These are phyloP conservation scores for Melanotaenia parkinsoni DNA, from an alignment of 2,797 vertebrate genomes.

Conservation along the genomic window DNA sequence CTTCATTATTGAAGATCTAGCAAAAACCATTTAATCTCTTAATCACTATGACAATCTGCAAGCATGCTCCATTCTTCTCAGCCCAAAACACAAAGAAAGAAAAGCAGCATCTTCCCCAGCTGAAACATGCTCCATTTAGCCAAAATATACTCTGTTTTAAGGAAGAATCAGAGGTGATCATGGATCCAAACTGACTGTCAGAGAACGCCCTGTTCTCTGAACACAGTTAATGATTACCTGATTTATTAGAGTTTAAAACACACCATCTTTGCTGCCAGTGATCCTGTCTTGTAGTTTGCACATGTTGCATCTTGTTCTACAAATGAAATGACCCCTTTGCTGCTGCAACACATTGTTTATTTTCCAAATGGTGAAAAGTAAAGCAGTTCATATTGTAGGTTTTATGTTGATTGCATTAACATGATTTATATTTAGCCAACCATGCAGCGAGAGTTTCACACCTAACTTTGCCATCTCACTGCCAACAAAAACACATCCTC, in stretches of 20 bases:
- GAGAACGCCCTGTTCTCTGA: not conserved
- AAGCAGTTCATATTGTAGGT: not conserved
- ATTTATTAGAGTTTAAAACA: constrained; percentile 7
- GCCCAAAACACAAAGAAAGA: constrained; percentile 24
- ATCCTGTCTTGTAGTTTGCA: not conserved
- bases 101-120: not conserved
- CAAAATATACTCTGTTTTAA: constrained; percentile 25
- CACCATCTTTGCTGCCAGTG: not conserved
- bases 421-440: constrained; percentile 7
- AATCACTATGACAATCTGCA: constrained; percentile 22
- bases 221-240: constrained; percentile 15
- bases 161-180: not conserved
- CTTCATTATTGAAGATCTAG: constrained; percentile 18
- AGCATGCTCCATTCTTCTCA: constrained; percentile 17
- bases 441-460: constrained; percentile 27
- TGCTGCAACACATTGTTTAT: not conserved
- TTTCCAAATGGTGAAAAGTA: not conserved
- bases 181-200: constrained; percentile 1
- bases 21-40: constrained; percentile 14
- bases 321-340: not conserved
- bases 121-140: constrained; percentile 47
- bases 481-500: constrained; percentile 52
- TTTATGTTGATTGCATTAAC: constrained; percentile 14
- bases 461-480: constrained; percentile 13
- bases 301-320: not conserved